phyloP scores from a whole-genome alignment of 2,113 vertebrate species.

The Terrapene triunguis region DNA sequence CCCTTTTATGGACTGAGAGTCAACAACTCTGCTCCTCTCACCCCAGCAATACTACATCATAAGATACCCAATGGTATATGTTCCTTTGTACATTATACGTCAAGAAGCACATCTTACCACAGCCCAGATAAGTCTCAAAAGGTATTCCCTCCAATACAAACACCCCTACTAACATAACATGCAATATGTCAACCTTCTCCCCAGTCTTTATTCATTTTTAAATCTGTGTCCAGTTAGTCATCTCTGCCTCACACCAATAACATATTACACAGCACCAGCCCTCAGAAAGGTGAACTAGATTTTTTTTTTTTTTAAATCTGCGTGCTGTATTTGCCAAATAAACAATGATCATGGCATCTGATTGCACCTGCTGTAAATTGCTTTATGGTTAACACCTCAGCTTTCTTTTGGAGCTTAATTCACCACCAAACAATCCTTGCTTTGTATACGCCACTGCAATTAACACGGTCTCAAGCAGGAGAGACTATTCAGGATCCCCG shows the following conservation, averaged over 20 bases:
- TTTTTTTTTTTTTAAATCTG: not conserved
- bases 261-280: not conserved
- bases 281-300: not conserved
- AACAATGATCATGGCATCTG: accelerated
- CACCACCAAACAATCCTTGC: not conserved
- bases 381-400: not conserved
- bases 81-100: not conserved
- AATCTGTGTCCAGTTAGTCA: not conserved
- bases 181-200: not conserved
- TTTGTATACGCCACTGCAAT: not conserved
- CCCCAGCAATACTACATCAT: not conserved
- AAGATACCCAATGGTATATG: not conserved
- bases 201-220: not conserved
- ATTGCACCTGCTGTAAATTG: not conserved
- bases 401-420: not conserved
- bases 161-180: not conserved
- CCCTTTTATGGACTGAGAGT: not conserved
- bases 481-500: accelerated
- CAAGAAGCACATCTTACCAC: not conserved
- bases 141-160: not conserved
- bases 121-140: not conserved
- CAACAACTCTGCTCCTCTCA: not conserved
- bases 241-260: not conserved
- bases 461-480: not conserved
- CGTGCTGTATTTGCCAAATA: not conserved